phyloP scores from a whole-genome alignment of 2,113 vertebrate species.

The Rattus rattus region DNA sequence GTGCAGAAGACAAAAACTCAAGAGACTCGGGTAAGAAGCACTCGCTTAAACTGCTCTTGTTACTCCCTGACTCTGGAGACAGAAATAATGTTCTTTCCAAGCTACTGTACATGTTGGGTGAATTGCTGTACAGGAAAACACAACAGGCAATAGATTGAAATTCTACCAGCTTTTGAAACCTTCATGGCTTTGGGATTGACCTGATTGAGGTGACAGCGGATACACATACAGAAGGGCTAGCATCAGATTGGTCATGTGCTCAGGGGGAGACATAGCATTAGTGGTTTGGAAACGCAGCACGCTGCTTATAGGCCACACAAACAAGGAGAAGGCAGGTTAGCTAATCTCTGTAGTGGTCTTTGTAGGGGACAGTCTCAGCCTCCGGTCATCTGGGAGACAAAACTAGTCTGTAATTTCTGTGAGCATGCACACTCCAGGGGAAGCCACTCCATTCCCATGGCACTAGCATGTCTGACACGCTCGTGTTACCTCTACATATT shows the following conservation, averaged over 20 bases:
- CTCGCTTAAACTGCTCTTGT: not conserved
- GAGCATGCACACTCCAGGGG: not conserved
- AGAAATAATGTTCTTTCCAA: not conserved
- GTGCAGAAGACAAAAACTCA: too few relatives aligned
- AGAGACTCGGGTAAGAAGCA: not conserved
- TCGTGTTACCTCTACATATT: not conserved
- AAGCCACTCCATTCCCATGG: not conserved
- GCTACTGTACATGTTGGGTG: not conserved
- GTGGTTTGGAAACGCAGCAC: not conserved
- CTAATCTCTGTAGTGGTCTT: not conserved
- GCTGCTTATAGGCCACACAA: not conserved
- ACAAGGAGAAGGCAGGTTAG: not conserved
- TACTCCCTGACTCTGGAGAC: not conserved
- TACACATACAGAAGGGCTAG: not conserved
- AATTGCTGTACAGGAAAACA: not conserved
- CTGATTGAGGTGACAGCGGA: not conserved
- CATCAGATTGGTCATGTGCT: not conserved
- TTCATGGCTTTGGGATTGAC: not conserved
- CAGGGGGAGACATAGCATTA: not conserved
- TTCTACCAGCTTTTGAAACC: not conserved
- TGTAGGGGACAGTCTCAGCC: not conserved
- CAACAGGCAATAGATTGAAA: not conserved
- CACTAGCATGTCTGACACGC: not conserved
- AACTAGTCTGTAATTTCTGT: not conserved
- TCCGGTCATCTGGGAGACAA: not conserved